These are phyloP conservation scores for Larimichthys crocea DNA, from an alignment of 2,113 vertebrate species.

Conservation along the genomic window DNA sequence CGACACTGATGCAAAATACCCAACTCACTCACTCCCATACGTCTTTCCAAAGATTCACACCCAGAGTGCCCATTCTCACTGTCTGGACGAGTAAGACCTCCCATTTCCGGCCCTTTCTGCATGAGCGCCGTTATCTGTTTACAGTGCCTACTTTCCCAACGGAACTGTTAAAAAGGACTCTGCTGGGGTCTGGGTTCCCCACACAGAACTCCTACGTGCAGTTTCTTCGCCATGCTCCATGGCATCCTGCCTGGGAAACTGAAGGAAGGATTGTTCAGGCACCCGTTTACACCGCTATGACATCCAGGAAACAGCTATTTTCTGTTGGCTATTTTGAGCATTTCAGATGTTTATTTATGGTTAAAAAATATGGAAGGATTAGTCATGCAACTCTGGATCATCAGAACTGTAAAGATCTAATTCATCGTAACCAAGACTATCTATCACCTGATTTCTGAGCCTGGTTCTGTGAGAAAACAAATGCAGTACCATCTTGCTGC, in stretches of 20 bases:
- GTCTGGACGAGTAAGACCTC: slow-evolving; percentile 61
- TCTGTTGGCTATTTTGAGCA: slow-evolving; percentile 74
- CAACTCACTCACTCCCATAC: slow-evolving; percentile 17
- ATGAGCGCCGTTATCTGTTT: slow-evolving; percentile 79
- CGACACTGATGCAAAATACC: slow-evolving; percentile 18
- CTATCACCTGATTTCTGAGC: slow-evolving; percentile 43
- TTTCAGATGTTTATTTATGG: slow-evolving; percentile 75
- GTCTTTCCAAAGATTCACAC: slow-evolving; percentile 52
- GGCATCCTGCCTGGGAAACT: slow-evolving; percentile 72
- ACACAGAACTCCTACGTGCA: slow-evolving; percentile 55
- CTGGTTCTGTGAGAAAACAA: slow-evolving; percentile 41
- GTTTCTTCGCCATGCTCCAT: slow-evolving; percentile 39
- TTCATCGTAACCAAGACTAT: slow-evolving; percentile 36
- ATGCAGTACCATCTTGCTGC: slow-evolving; percentile 15
- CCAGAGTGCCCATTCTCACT: slow-evolving; percentile 51
- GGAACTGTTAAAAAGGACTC: slow-evolving; percentile 72
- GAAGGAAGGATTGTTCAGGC: slow-evolving; percentile 66
- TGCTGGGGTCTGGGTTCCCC: slow-evolving; percentile 55
- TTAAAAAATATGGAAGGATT: slow-evolving; percentile 52
- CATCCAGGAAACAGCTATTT: slow-evolving; percentile 78
- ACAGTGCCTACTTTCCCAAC: slow-evolving; percentile 75
- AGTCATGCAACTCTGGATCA: slow-evolving; percentile 30
- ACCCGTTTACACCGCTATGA: slow-evolving; percentile 63
- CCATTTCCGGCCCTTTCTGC: slow-evolving; percentile 76
- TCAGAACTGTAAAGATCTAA: slow-evolving; percentile 47